Evolutionary conservation across 2,113 vertebrate genomes (phyloP), one percentile per base, ranked within the genome.

Genomic region (Sialia sialis): DNA sequence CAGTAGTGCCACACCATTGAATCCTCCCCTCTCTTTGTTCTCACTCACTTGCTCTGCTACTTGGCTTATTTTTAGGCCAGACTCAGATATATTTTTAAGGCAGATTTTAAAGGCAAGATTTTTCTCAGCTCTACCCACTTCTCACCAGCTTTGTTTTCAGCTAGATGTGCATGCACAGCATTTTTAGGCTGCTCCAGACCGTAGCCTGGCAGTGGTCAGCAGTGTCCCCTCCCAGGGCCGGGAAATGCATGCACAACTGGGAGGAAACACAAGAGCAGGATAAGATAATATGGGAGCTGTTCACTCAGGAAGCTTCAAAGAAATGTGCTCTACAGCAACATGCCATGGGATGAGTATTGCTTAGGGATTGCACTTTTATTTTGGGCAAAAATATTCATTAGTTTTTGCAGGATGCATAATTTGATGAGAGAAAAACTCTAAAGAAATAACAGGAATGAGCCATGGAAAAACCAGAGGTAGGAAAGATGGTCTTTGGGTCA

Each of bases 161-260:
- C 64, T 73, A 38, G 58, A 77, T 60, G 41, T 68, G 49, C 46
- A 66, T 2, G 1, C 29, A 66, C 1, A 7, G 77, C 64, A 38
- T 89, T 81, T 94, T 78, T 39, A 36, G 69, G 41, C 67, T 74
- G 68, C 67, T 83, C 38, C 41, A 26, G 36, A 38, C 70, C 0
- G 76, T 72, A 92, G 68, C 83, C 72, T 89, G 86, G 72, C 56
- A 72, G 41, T 93, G 84, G 27, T 67, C 73, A 64, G 56, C 55
- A 72, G 10, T 26, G 60, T 59, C 54, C 39, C 74, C 70, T 91
- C 36, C 38, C 7, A 5, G 77, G 56, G 51, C 73, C 75, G 66
- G 36, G 52, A 80, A 87, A 82, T 36, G 60, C 0, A 0, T 56
- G 48, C 25, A 79, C 66, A 72, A 34, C 18, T 7, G 32, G 22